Conservation (phyloP, 2,888 invertebrate genomes). For the Luperina testacea region DNA sequence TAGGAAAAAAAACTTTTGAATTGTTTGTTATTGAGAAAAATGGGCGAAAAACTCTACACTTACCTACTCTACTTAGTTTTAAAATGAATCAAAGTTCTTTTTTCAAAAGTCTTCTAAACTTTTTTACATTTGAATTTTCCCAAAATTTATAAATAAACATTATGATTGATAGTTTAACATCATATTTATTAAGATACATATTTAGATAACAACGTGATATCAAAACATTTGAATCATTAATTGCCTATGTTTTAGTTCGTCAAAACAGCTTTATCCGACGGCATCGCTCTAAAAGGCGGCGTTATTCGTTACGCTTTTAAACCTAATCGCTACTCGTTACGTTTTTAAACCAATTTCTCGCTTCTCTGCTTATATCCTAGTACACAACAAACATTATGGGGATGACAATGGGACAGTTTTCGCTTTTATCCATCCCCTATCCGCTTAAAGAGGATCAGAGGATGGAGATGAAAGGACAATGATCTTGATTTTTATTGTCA, state of each 20-base stretch:
- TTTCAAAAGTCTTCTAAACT: neutral
- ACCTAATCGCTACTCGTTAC: constrained; percentile 11
- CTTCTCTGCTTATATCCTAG: constrained; percentile 54
- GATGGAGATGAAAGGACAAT: constrained; percentile 30
- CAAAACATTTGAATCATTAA: neutral
- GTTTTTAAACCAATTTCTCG: constrained; percentile 64
- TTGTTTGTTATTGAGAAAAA: neutral
- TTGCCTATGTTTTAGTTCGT: neutral
- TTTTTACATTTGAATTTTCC: neutral
- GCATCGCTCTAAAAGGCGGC: constrained; percentile 11
- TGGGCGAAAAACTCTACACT: neutral
- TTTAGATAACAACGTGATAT: neutral
- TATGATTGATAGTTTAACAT: neutral
- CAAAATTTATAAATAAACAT: neutral
- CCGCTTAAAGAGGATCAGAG: constrained; percentile 26
- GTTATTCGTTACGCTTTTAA: constrained; percentile 15
- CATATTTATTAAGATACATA: too few species aligned
- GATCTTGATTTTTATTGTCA: constrained; percentile 37
- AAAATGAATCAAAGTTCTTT: neutral
- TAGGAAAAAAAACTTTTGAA: neutral
- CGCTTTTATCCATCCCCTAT: constrained; percentile 39
- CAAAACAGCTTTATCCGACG: constrained; percentile 20
- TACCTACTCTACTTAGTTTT: too few species aligned
- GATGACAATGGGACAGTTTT: constrained; percentile 52
- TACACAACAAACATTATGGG: constrained; percentile 56